Conservation (phyloP, 2,888 invertebrate species). For the Perithous albicinctus region DNA sequence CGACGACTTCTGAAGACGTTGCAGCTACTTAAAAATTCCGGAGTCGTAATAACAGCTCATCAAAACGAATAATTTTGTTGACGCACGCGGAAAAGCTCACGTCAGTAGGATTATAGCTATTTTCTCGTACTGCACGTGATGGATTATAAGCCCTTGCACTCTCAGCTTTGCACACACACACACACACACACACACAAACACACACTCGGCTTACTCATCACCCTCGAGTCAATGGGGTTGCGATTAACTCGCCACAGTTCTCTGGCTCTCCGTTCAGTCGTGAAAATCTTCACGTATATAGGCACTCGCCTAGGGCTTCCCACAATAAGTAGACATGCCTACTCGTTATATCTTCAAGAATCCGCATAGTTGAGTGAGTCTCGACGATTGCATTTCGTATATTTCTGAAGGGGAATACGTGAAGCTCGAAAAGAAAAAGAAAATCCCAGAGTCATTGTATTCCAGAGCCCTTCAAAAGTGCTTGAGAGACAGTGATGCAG, state of each 20-base stretch:
- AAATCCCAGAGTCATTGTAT: background rate
- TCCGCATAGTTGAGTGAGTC: constrained; percentile 51
- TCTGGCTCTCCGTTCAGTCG: constrained; percentile 34
- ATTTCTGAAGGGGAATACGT: background rate
- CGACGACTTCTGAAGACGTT: constrained; percentile 41
- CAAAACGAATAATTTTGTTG: constrained; percentile 33
- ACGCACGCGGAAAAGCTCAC: constrained; percentile 44
- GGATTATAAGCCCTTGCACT: constrained; percentile 17
- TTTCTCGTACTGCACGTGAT: constrained; percentile 3
- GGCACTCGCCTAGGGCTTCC: constrained; percentile 63
- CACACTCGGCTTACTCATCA: constrained; percentile 48
- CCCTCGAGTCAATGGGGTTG: constrained; percentile 48
- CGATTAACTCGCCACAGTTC: constrained; percentile 44
- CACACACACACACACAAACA: too few relatives aligned
- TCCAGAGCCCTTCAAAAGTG: too few relatives aligned
- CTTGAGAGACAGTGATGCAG: background rate
- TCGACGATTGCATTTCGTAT: constrained; percentile 1
- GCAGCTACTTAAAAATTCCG: constrained; percentile 52
- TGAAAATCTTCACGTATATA: constrained; percentile 34
- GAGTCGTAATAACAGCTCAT: constrained; percentile 49
- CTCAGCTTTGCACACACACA: too few relatives aligned
- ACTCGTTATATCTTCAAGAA: constrained; percentile 48
- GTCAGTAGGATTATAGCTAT: constrained; percentile 49
- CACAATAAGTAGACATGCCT: constrained; percentile 29
- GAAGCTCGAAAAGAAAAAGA: background rate